phyloP scores from a whole-genome alignment of 1,140 invertebrate species.

The Drosophila pseudoananassae region DNA sequence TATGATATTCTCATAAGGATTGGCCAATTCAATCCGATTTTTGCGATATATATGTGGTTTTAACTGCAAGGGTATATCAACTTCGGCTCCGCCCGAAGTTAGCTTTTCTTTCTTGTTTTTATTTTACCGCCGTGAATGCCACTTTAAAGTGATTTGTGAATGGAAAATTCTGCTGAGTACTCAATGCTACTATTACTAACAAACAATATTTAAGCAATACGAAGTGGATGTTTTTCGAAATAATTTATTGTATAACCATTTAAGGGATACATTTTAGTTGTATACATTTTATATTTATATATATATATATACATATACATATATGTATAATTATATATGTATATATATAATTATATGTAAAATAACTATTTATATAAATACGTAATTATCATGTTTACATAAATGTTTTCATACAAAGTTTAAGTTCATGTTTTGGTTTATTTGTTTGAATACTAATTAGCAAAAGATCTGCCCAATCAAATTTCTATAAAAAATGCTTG shows the following conservation, averaged over 20 bases:
- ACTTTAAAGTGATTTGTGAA: too few species aligned
- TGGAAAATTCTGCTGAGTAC: too few species aligned
- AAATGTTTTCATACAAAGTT: constrained; percentile 67
- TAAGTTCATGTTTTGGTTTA: constrained; percentile 36
- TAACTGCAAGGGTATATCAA: too few species aligned
- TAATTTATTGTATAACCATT: constrained; percentile 67
- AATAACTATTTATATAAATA: constrained; percentile 6
- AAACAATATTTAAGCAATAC: too few species aligned
- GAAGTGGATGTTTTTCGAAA: constrained; percentile 38
- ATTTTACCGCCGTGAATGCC: too few species aligned
- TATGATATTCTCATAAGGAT: too few species aligned
- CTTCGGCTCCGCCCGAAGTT: too few species aligned
- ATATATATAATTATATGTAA: neutral
- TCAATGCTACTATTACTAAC: too few species aligned
- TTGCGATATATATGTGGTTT: too few species aligned
- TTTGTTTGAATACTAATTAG: constrained; percentile 33
- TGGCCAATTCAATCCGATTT: too few species aligned
- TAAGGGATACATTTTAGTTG: constrained; percentile 47
- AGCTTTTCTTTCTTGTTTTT: too few species aligned
- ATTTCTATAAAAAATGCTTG: constrained; percentile 60
- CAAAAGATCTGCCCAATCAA: constrained; percentile 51
- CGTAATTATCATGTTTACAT: constrained; percentile 27
- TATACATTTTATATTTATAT: constrained; percentile 25
- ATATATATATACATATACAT: constrained; percentile 25
- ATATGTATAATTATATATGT: constrained; percentile 28